phyloP scores from a whole-genome alignment of 2,797 vertebrate genomes.

The Yasuhikotakia modesta region DNA sequence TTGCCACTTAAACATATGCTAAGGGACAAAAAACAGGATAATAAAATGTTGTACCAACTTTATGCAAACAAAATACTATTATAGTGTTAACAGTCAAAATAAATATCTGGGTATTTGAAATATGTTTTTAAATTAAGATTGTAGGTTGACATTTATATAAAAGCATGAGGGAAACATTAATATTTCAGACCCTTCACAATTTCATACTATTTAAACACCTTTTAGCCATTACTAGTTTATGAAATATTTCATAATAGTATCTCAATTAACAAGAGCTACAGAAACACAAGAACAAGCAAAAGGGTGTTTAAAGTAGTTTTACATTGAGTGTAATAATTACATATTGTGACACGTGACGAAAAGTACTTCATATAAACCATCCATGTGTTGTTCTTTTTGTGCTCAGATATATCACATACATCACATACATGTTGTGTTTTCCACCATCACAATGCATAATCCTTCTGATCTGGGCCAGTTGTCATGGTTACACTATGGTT shows the following conservation, averaged over 20 bases:
- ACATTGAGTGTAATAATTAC: not conserved
- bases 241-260: not conserved
- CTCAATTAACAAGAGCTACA: not conserved
- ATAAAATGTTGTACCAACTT: slow-evolving; percentile 8
- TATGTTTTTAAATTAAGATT: not conserved
- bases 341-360: not conserved
- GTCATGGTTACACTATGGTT: too few species aligned
- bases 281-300: not conserved
- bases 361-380: not conserved
- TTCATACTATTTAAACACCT: not conserved
- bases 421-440: not conserved
- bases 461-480: too few species aligned
- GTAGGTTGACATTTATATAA: not conserved
- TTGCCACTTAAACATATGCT: not conserved
- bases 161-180: not conserved
- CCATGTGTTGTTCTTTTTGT: slow-evolving; percentile 10
- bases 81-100: not conserved
- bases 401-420: not conserved
- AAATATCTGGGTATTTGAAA: slow-evolving; percentile 16
- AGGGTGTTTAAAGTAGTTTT: not conserved
- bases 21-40: not conserved
- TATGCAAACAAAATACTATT: slow-evolving; percentile 5
- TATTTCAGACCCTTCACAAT: slow-evolving; percentile 10
- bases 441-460: not conserved
- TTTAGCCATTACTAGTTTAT: not conserved